phyloP scores from a whole-genome alignment of 2,888 invertebrate species.

The Argynnis bischoffii region DNA sequence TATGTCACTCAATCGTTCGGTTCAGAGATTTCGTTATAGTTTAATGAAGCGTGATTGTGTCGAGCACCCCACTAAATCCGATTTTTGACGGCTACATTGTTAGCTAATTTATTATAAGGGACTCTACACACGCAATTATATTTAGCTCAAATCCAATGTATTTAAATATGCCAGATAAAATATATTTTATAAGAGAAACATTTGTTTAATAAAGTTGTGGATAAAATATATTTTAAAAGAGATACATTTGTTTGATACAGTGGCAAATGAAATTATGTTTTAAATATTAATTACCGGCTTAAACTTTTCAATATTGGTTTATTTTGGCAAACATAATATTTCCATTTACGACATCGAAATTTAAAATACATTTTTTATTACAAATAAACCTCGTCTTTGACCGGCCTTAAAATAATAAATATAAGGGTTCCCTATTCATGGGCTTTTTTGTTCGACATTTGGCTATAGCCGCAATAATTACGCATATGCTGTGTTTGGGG shows the following conservation, averaged over 20 bases:
- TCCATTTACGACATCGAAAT: no score
- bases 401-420: not conserved
- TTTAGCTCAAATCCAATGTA: not conserved
- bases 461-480: conserved; percentile 26
- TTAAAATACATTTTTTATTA: no score
- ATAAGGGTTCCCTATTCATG: conserved; percentile 30
- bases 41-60: conserved; percentile 78
- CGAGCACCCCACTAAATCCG: conserved; percentile 64
- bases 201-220: no score
- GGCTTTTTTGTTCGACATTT: conserved; percentile 39
- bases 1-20: conserved; percentile 56
- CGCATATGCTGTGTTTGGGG: conserved; percentile 28
- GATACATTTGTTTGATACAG: no score
- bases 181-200: no score
- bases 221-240: no score
- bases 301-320: no score
- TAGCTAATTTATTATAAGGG: conserved; percentile 62
- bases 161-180: not conserved
- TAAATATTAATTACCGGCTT: no score
- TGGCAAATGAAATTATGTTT: no score
- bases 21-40: conserved; percentile 56
- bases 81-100: conserved; percentile 64
- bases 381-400: no score
- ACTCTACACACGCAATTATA: not conserved
- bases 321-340: no score